Percentiles rank a stretch among this genome's conserved stretches.
Conservation (phyloP, 2,888 invertebrate species). For the Pemphredon lugubris region DNA sequence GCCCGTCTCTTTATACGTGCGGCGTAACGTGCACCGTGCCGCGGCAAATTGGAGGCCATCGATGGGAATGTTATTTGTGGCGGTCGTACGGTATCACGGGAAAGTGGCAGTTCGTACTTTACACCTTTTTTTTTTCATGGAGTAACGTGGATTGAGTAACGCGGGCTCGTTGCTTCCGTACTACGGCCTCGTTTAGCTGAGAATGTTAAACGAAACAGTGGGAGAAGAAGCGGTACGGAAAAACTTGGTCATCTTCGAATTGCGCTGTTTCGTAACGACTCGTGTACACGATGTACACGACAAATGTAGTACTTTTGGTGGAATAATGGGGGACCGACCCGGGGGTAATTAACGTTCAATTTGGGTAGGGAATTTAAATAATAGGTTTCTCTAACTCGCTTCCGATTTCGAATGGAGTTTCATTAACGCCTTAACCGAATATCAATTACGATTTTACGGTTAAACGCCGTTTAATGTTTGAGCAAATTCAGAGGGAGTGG, state of each 20-base stretch:
- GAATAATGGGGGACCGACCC: no score
- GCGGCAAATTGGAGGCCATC: slow-evolving; percentile 24
- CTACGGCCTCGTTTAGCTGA: background rate
- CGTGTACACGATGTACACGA: no score
- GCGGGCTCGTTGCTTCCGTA: background rate
- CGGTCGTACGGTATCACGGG: background rate
- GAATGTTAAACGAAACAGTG: no score
- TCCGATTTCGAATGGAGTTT: background rate
- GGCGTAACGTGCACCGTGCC: slow-evolving; percentile 4
- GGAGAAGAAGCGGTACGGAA: no score
- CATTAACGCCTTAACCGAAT: background rate
- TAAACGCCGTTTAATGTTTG: background rate
- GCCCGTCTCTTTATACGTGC: background rate
- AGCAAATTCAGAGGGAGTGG: background rate
- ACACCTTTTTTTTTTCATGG: slow-evolving; percentile 13
- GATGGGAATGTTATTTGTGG: slow-evolving; percentile 29
- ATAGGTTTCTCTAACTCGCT: background rate
- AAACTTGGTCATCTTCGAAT: no score
- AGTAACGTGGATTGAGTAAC: background rate
- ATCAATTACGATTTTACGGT: background rate
- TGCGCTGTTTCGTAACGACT: no score
- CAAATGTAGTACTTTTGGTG: no score
- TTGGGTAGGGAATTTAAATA: no score
- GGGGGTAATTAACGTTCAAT: no score
- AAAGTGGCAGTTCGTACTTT: slow-evolving; percentile 14